Base-by-base conservation (phyloP, 2,888 invertebrate genomes). In the Conomelus anceps region DNA sequence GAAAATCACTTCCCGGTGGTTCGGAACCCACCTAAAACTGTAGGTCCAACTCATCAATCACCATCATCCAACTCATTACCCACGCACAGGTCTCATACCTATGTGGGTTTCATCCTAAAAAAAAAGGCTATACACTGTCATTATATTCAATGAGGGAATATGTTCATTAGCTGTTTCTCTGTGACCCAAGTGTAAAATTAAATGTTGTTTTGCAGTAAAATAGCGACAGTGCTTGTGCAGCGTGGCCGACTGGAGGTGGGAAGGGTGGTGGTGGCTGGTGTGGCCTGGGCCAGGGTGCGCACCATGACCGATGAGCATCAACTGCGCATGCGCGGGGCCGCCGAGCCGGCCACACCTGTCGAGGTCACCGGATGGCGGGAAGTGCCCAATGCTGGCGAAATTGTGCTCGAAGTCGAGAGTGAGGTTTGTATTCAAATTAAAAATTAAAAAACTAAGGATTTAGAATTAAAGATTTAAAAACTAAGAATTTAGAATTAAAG, bases 341-440 rank as follows among this genome's bases (percentile, higher is more conserved):
- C 97, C 0, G 93, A 95, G n/a, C 98, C 98, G 0, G 95, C 97
- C 0, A 95, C 95, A 0, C 97, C 99, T 0, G 97, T 96, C 0
- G 96, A 97, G 92, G 96, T 99, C 88, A 95, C 97, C 88, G 99
- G 99, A 3, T 99, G 99, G 99, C 95, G 96, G 91, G 96, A 96
- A 91, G 92, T 99, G 91, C 99, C 99, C 0, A 93, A 96, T 0
- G 97, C 98, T 17, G 99, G 99, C 0, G 98, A 99, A 91, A 94
- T 95, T 88, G 96, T 99, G 41, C 93, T 98, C 7, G 96, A 99
- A 94, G 98, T 98, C 3, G 95, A 95, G 90, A 95, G 95, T 0
- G 98, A 97, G 95, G 96, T 96, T 91, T 91, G 91, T 85, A 86
- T 88, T 34, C 17, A 88, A 84, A 23, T 85, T 87, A 26, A 9